These are phyloP conservation scores for Cuculus canorus DNA, from an alignment of 2,797 vertebrate species.

Conservation along the genomic window DNA sequence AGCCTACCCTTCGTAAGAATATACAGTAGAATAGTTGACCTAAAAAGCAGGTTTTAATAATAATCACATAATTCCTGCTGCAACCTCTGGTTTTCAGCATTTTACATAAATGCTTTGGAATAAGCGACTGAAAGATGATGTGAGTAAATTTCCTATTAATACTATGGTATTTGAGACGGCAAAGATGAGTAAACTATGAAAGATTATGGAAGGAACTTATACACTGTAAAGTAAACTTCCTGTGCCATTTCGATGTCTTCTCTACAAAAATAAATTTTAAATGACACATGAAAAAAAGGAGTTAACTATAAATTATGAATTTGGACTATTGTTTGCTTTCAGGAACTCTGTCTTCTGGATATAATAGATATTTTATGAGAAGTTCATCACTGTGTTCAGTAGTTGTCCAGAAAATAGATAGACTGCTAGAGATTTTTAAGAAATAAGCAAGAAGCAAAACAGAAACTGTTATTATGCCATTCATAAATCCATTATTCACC, in stretches of 20 bases:
- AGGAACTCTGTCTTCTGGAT: neutral
- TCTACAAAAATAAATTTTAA: neutral
- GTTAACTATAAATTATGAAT: neutral
- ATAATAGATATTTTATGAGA: neutral
- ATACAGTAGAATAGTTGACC: neutral
- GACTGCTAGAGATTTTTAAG: neutral
- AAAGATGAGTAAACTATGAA: neutral
- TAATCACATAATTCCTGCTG: neutral
- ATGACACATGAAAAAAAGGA: neutral
- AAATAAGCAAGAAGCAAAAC: neutral
- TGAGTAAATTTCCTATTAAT: neutral
- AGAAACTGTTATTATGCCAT: neutral
- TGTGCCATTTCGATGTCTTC: neutral
- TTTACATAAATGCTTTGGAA: neutral
- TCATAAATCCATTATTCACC: neutral
- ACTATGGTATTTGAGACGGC: neutral
- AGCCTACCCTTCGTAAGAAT: neutral
- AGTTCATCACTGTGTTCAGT: neutral
- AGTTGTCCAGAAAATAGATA: neutral
- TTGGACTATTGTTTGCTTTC: neutral
- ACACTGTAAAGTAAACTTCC: neutral
- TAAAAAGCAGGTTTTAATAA: neutral
- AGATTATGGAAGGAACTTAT: neutral
- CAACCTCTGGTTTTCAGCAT: neutral
- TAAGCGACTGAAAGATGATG: neutral